Conservation (phyloP, 2,797 vertebrate species). For the Eupleurogrammus muticus region DNA sequence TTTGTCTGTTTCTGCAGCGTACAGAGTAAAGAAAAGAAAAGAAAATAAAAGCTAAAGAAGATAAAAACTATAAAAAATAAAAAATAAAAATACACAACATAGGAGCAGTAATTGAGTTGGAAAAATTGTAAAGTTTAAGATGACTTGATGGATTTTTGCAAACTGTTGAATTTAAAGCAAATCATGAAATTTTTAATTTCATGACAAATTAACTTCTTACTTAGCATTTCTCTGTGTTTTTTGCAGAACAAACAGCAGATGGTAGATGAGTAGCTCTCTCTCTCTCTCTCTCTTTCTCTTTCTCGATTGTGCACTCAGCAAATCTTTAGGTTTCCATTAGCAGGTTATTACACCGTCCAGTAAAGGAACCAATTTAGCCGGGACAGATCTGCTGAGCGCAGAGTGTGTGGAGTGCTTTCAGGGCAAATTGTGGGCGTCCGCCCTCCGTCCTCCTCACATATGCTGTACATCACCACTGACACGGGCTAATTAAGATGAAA, state of each 20-base stretch:
- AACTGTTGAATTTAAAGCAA: too few relatives aligned
- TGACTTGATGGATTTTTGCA: too few relatives aligned
- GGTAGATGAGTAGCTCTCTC: not conserved
- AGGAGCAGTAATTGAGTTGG: too few relatives aligned
- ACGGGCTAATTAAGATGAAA: constrained; percentile 75
- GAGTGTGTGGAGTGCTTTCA: constrained; percentile 78
- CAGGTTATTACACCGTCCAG: constrained; percentile 76
- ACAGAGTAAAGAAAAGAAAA: too few relatives aligned
- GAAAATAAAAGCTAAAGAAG: too few relatives aligned
- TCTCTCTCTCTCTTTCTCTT: constrained; percentile 21
- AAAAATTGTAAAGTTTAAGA: too few relatives aligned
- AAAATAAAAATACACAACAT: too few relatives aligned
- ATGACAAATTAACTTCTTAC: not conserved
- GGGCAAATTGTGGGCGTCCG: constrained; percentile 71
- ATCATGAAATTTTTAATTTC: too few relatives aligned
- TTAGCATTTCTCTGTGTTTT: constrained; percentile 12
- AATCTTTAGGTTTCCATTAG: constrained; percentile 80
- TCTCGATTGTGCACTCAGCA: constrained; percentile 72
- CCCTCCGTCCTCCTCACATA: constrained; percentile 45
- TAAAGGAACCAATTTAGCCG: constrained; percentile 72
- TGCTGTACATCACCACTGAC: constrained; percentile 75
- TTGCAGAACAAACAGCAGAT: constrained; percentile 36
- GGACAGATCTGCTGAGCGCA: constrained; percentile 83
- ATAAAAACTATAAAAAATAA: too few relatives aligned
- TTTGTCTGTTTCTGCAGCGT: too few relatives aligned